Evolutionary conservation across 1,140 invertebrate species (phyloP), one percentile per base, ranked within the genome.

Genomic region (Luehdorfia chinensis): DNA sequence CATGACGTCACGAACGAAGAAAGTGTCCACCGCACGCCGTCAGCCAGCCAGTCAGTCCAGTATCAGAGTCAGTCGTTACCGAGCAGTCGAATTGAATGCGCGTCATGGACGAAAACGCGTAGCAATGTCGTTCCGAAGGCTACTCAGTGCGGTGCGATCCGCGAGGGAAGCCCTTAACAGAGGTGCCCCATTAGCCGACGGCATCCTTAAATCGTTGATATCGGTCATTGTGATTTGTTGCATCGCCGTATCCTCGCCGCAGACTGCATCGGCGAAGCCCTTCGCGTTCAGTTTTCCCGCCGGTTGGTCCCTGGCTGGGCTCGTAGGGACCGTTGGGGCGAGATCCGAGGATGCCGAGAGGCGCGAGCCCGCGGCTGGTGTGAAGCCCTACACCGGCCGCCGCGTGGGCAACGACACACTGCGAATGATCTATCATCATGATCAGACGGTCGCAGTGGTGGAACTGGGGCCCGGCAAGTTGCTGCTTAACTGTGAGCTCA

Each of bases 371-470:
- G 55, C 60, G 41, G 67, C 73, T 0, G 75, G 71, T 4, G 72
- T 87, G 30, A 90, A 91, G 65, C 77, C 80, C 1, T 92, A 88
- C 75, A 91, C 90, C 33, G 92, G 92, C 0, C 70, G 89, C 25
- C 80, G 91, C 30, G 73, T 91, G 2, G 84, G 70, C 33, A 89
- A 91, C 58, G 90, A 91, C 44, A 92, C 92, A 5, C 78, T 91
- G 16, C 74, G 90, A 28, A 91, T 93, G 89, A 91, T 94, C 39
- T 95, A 94, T 69, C 91, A 91, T 75, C 88, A 93, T 73, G 94
- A 95, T 62, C 93, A 94, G 80, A 94, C 94, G 0, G 91, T 95
- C 9, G 94, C 94, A 1, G 90, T 95, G 4, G 90, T 94, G 3
- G 94, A 95, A 66, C 85, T 93, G 21, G 91, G 91, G 1, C 79